phyloP scores from a whole-genome alignment of 1,140 invertebrate species.

The Macrosteles quadrilineatus region DNA sequence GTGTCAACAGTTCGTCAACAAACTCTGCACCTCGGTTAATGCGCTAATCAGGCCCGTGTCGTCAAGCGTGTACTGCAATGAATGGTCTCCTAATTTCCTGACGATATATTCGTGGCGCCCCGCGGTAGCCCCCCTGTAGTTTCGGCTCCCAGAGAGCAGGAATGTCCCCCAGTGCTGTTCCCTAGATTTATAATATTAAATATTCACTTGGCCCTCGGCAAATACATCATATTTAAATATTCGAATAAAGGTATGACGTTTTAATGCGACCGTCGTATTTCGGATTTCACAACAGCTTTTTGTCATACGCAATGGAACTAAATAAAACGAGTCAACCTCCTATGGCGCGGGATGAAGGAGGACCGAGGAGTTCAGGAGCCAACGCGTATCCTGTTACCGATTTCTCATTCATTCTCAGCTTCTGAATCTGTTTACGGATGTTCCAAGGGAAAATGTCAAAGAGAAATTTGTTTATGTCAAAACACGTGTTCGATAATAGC shows the following conservation, averaged over 20 bases:
- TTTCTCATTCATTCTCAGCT: not conserved
- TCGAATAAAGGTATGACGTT: slow-evolving; percentile 25
- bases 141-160: not conserved
- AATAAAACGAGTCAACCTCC: slow-evolving; percentile 2
- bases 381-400: slow-evolving; percentile 7
- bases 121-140: not conserved
- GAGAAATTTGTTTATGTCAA: too few relatives aligned
- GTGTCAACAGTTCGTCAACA: too few relatives aligned
- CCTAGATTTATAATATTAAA: slow-evolving; percentile 25
- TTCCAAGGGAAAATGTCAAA: too few relatives aligned
- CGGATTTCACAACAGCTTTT: slow-evolving; percentile 15
- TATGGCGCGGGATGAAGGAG: not conserved
- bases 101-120: slow-evolving; percentile 27
- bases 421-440: not conserved
- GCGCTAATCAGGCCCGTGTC: slow-evolving; percentile 20
- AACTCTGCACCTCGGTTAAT: too few relatives aligned
- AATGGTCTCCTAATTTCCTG: slow-evolving; percentile 29
- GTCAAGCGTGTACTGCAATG: slow-evolving; percentile 4
- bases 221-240: slow-evolving; percentile 25
- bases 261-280: slow-evolving; percentile 22
- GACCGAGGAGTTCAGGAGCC: not conserved
- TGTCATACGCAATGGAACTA: slow-evolving; percentile 11
- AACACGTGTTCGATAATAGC: too few relatives aligned
- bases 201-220: slow-evolving; percentile 14
- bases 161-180: slow-evolving; percentile 19